Base-by-base conservation (phyloP, 1,140 invertebrate genomes). In the Steinernema feltiae region DNA sequence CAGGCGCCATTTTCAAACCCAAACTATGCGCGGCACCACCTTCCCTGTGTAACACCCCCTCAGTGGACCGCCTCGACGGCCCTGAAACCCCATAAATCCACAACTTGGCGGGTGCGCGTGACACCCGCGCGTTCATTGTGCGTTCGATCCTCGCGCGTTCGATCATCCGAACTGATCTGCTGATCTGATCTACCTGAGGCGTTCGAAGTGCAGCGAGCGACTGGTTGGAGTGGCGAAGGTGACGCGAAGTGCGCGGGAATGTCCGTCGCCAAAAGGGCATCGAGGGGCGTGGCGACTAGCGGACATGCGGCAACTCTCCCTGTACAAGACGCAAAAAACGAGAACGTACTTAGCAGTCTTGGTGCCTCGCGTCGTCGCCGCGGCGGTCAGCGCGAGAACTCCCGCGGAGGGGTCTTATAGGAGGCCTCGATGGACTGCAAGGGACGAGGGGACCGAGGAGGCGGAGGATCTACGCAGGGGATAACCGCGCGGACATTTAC, bases 1-100 rank as follows among this genome's bases (percentile, higher is more conserved):
- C 53, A 27, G 53, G 53, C 53, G 53, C 53, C 53, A 63, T 27
- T 63, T 63, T 63, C 53, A 63, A 63, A 63, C 53, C 53, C 53
- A 63, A 63, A 63, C 53, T 63, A 63, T 63, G 53, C 53, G 53
- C 53, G 53, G 53, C 53, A 7, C 53, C 53, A 15, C 24, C 18
- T 63, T 27, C 7, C 12, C 53, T 3, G 24, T 21, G 53, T 63
- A 7, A n/a, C 53, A 17, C 35, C 35, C 18, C 35, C 7, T 41
- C 35, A 7, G 7, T 41, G 7, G 7, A 7, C 18, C 35, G 18
- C 18, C 35, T 41, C 18, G 7, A 21, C 7, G 53, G 15, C 53
- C 53, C 53, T 63, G 2, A 63, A 27, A 63, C 53, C 3, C 35
- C 53, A 63, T 63, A 63, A 63, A 63, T 63, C 24, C 53, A 63